phyloP scores from a whole-genome alignment of 2,113 vertebrate genomes.

The Propithecus coquereli region DNA sequence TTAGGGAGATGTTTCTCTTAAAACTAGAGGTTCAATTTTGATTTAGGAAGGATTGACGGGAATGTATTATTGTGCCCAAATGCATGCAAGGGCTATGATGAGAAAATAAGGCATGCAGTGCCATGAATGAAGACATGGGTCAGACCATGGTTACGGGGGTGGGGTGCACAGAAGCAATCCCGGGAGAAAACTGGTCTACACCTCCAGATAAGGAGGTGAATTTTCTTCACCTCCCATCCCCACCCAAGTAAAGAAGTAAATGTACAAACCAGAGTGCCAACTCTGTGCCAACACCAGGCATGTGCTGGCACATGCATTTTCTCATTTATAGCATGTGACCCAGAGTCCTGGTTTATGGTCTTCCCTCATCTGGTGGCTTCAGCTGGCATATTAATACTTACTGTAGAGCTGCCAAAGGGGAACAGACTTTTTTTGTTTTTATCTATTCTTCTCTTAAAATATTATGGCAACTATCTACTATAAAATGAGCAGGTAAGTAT shows the following conservation, averaged over 20 bases:
- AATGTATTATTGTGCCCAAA: background rate
- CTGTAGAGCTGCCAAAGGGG: background rate
- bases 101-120: background rate
- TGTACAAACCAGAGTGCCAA: background rate
- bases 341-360: background rate
- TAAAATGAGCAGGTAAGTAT: background rate
- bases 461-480: background rate
- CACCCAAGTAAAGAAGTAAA: background rate
- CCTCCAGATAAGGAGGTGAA: background rate
- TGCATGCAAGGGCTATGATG: background rate
- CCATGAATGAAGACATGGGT: fast-evolving
- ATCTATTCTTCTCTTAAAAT: background rate
- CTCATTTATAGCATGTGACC: background rate
- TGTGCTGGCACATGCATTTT: background rate
- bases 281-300: background rate
- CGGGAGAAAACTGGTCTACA: background rate
- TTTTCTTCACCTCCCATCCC: background rate
- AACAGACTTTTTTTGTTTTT: background rate
- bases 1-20: background rate
- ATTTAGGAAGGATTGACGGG: background rate
- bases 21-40: background rate
- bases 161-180: no score
- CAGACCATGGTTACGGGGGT: fast-evolving
- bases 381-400: background rate
- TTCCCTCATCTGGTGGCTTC: background rate